Conservation (phyloP, 2,113 vertebrate species). For the Conger conger region DNA sequence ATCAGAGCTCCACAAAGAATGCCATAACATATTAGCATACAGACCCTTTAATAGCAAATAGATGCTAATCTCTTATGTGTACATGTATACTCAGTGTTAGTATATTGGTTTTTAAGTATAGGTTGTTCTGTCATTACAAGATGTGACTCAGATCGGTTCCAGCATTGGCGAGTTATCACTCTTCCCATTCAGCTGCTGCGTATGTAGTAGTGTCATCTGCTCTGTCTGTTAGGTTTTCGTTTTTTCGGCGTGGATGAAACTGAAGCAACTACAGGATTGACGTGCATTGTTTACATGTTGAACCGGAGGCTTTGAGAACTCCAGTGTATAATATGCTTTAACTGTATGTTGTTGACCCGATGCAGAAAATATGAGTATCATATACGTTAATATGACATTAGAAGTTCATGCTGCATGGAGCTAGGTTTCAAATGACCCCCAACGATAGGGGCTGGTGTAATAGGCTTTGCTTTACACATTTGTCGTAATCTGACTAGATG, state of each 20-base stretch:
- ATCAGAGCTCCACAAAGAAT: not conserved
- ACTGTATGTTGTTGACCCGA: not conserved
- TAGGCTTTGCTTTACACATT: not conserved
- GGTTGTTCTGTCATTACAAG: not conserved
- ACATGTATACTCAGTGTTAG: not conserved
- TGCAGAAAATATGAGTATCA: not conserved
- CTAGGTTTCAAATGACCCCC: not conserved
- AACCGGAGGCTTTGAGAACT: not conserved
- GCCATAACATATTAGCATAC: not conserved
- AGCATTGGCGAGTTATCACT: too few species aligned
- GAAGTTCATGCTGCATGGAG: not conserved
- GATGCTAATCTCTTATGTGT: not conserved
- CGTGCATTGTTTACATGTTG: not conserved
- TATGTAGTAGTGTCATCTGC: not conserved
- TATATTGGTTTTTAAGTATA: slow-evolving; percentile 5
- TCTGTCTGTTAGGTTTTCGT: not conserved
- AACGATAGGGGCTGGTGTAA: not conserved
- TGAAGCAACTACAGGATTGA: not conserved
- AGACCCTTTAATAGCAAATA: not conserved
- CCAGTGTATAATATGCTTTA: not conserved
- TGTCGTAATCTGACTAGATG: slow-evolving; percentile 9
- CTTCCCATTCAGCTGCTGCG: not conserved
- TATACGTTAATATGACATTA: not conserved
- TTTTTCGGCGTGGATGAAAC: not conserved
- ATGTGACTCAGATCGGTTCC: not conserved